Evolutionary conservation across 2,888 invertebrate genomes (phyloP).

Genomic region (Teleogryllus oceanicus): DNA sequence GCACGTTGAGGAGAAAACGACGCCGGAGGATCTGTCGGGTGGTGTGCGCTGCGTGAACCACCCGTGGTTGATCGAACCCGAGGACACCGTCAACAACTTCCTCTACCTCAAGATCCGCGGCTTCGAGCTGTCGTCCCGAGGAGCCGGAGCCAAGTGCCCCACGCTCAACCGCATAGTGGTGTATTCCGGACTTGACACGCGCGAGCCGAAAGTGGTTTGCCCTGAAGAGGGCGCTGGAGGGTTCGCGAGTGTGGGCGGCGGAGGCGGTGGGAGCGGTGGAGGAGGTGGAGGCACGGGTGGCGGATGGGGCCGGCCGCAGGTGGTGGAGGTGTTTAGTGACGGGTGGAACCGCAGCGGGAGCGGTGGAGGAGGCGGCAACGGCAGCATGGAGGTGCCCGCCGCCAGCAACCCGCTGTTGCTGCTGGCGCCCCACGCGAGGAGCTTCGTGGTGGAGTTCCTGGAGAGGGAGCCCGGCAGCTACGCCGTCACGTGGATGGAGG

Average conservation of each 20-base stretch:
- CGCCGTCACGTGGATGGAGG: slow-evolving; percentile 73
- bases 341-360: slow-evolving; percentile 56
- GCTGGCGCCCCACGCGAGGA: slow-evolving; percentile 56
- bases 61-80: slow-evolving; percentile 76
- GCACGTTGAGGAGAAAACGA: slow-evolving; percentile 37
- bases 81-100: slow-evolving; percentile 65
- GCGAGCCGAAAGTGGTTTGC: slow-evolving; percentile 53
- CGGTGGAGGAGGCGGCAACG: slow-evolving; percentile 44
- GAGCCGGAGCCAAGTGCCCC: slow-evolving; percentile 52
- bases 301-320: slow-evolving; percentile 42
- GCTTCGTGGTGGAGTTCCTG: slow-evolving; percentile 71
- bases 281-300: slow-evolving; percentile 69
- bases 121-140: slow-evolving; percentile 50
- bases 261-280: slow-evolving; percentile 45
- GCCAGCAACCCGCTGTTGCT: slow-evolving; percentile 41
- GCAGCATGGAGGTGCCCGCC: slow-evolving; percentile 36
- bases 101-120: slow-evolving; percentile 69
- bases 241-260: slow-evolving; percentile 55
- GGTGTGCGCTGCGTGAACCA: slow-evolving; percentile 59
- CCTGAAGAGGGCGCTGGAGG: slow-evolving; percentile 48
- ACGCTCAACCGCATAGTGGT: slow-evolving; percentile 70
- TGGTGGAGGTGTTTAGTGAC: slow-evolving; percentile 67
- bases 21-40: slow-evolving; percentile 41
- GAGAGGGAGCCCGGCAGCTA: slow-evolving; percentile 71
- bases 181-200: slow-evolving; percentile 65